A percentile compares a stretch with the other conserved stretches of the same genome.
Conservation (phyloP, 1,140 invertebrate genomes). For the Vanessa tameamea region DNA sequence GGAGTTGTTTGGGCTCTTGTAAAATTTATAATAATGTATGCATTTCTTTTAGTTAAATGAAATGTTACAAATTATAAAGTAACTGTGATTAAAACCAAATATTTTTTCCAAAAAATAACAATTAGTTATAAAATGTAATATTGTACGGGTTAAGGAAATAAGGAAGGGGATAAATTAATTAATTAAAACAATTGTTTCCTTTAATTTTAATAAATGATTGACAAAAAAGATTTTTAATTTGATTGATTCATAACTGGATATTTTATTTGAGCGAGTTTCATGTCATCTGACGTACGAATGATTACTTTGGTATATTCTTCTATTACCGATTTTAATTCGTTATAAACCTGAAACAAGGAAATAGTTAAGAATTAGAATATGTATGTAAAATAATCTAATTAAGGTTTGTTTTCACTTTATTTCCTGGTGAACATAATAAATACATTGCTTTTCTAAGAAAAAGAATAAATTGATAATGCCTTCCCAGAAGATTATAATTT, state of each 20-base stretch:
- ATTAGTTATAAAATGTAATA: not conserved
- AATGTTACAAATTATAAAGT: not conserved
- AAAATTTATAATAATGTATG: too few relatives aligned
- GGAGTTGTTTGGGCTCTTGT: too few relatives aligned
- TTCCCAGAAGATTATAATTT: too few relatives aligned
- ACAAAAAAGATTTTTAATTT: constrained; percentile 9
- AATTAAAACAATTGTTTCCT: not conserved
- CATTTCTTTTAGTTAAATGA: not conserved
- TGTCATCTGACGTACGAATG: constrained; percentile 67
- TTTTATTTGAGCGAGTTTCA: constrained; percentile 56
- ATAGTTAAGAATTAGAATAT: not conserved
- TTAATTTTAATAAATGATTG: constrained; percentile 28
- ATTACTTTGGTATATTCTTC: constrained; percentile 71
- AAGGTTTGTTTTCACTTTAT: too few relatives aligned
- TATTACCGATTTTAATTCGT: constrained; percentile 66
- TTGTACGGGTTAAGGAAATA: not conserved
- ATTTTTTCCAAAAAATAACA: constrained; percentile 12
- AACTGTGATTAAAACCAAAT: constrained; percentile 34
- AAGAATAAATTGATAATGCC: too few relatives aligned
- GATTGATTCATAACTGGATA: constrained; percentile 38
- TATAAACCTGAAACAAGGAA: constrained; percentile 67
- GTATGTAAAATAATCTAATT: too few relatives aligned
- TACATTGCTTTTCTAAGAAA: too few relatives aligned
- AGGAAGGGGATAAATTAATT: not conserved
- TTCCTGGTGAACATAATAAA: too few relatives aligned